Percentiles rank a stretch among this genome's conserved stretches.
These are phyloP conservation scores for Lapara coniferarum DNA, from an alignment of 2,888 invertebrate species.

Conservation along the genomic window DNA sequence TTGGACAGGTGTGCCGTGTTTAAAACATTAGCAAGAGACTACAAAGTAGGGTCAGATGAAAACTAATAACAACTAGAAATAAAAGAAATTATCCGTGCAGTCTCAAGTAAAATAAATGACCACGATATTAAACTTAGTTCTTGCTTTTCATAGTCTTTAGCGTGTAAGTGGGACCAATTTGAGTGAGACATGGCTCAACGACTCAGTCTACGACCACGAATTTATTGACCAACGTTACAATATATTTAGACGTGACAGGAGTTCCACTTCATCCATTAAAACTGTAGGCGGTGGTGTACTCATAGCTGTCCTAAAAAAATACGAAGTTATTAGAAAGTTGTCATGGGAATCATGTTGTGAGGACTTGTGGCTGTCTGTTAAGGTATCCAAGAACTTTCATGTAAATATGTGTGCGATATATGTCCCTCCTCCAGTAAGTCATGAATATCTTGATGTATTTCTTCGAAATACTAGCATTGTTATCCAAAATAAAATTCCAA, in stretches of 20 bases:
- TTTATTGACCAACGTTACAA: constrained; percentile 25
- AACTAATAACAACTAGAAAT: too few relatives aligned
- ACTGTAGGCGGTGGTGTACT: constrained; percentile 2
- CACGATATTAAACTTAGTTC: too few relatives aligned
- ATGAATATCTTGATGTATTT: background rate
- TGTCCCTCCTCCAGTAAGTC: constrained; percentile 15
- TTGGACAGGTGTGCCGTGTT: too few relatives aligned
- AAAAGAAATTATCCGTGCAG: too few relatives aligned
- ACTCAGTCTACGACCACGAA: constrained; percentile 28
- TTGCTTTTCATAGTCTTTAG: too few relatives aligned
- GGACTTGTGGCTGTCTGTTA: constrained; percentile 4
- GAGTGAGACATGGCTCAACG: constrained; percentile 27
- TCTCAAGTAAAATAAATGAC: too few relatives aligned
- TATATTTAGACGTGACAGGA: constrained; percentile 26
- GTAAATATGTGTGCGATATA: constrained; percentile 10
- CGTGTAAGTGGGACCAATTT: too few relatives aligned
- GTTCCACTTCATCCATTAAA: constrained; percentile 7
- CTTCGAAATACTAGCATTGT: background rate
- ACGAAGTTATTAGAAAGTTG: constrained; percentile 11
- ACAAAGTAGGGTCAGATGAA: too few relatives aligned
- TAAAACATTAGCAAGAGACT: too few relatives aligned
- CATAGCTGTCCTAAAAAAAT: background rate
- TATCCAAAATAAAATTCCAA: background rate
- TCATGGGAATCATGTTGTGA: constrained; percentile 7
- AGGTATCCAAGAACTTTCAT: background rate